phyloP scores from a whole-genome alignment of 2,797 vertebrate genomes.

The Acipenser transmontanus region DNA sequence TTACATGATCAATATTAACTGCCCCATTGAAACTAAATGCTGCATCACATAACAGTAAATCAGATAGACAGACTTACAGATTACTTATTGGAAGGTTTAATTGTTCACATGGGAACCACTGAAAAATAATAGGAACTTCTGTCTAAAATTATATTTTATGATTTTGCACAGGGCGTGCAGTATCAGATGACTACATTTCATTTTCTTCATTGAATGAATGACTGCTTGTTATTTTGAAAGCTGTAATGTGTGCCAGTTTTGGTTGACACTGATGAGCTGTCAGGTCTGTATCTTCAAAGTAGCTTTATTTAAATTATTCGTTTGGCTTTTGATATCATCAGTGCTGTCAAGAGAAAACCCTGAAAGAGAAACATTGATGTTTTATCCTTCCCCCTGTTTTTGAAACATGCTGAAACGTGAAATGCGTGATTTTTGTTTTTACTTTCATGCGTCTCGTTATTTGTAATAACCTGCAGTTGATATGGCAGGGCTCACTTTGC shows the following conservation, averaged over 20 bases:
- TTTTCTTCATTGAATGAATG: background rate
- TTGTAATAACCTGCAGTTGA: background rate
- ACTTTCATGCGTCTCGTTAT: background rate
- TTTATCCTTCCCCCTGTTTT: background rate
- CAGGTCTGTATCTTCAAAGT: background rate
- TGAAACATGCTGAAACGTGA: background rate
- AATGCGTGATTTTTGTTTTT: background rate
- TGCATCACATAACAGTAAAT: slow-evolving; percentile 78
- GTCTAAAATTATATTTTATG: background rate
- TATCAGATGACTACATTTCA: slow-evolving; percentile 3
- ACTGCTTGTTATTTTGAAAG: background rate
- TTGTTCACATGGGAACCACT: slow-evolving; percentile 68
- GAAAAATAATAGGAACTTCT: slow-evolving; percentile 52
- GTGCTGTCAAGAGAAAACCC: background rate
- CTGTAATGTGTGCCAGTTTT: too few relatives aligned
- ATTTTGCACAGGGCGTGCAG: background rate
- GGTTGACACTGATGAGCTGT: slow-evolving; percentile 5
- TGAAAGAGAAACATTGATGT: background rate
- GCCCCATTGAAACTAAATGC: slow-evolving; percentile 71
- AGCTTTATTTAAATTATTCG: background rate
- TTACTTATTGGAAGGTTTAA: slow-evolving; percentile 79
- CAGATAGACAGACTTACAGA: slow-evolving; percentile 72
- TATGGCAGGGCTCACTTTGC: background rate
- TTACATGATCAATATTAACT: slow-evolving; percentile 78
- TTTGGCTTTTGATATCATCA: slow-evolving; percentile 1